phyloP scores from a whole-genome alignment of 2,888 invertebrate species.

The Drosophila mimetica region DNA sequence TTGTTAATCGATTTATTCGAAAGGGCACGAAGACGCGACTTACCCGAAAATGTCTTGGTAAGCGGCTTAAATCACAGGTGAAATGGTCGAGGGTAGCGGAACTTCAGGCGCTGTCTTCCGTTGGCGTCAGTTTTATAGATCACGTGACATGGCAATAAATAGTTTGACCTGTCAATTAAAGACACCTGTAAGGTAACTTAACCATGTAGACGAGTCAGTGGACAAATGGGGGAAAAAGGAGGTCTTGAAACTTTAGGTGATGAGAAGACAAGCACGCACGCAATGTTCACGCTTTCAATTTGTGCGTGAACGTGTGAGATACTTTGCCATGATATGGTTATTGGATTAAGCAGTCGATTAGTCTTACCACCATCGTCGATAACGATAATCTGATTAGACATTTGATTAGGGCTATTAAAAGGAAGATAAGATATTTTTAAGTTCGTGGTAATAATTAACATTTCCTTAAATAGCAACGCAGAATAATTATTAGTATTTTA shows the following conservation, averaged over 20 bases:
- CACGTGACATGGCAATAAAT: constrained; percentile 76
- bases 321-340: neutral
- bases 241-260: constrained; percentile 12
- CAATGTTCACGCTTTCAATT: constrained; percentile 40
- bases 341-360: constrained; percentile 11
- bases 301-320: constrained; percentile 20
- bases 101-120: constrained; percentile 19
- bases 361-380: constrained; percentile 1
- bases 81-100: neutral
- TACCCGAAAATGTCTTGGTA: constrained; percentile 57
- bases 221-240: neutral
- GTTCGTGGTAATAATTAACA: neutral
- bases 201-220: neutral
- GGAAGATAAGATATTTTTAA: neutral
- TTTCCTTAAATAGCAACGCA: neutral
- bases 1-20: constrained; percentile 68
- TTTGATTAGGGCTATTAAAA: neutral
- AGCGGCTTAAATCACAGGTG: constrained; percentile 63
- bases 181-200: constrained; percentile 56
- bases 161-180: constrained; percentile 75
- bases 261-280: constrained; percentile 31
- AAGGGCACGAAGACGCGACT: constrained; percentile 24
- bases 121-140: constrained; percentile 60
- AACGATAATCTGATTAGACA: constrained; percentile 6
- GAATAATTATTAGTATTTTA: too few species aligned